Evolutionary conservation across 2,888 invertebrate species (phyloP).

Genomic region (Meghimatium bilineatum): DNA sequence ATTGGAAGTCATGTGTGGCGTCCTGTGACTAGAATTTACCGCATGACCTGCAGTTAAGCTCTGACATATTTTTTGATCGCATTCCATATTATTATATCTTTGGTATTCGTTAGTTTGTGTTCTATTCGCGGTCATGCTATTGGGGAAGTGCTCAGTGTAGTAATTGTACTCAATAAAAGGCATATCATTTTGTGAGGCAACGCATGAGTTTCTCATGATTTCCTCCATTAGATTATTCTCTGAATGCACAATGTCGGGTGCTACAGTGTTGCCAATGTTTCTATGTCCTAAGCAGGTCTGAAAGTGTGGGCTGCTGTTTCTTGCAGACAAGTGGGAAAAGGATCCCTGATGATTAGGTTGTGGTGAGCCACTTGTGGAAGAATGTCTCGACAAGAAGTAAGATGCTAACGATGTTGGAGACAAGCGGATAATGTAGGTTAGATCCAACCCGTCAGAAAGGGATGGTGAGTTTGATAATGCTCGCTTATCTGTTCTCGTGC

Average conservation of each 20-base stretch:
- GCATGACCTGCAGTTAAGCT: not conserved
- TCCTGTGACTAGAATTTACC: constrained; percentile 1
- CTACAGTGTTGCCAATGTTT: constrained; percentile 50
- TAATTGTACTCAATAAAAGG: constrained; percentile 66
- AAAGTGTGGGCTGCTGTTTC: constrained; percentile 71
- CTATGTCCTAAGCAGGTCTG: constrained; percentile 65
- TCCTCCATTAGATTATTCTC: constrained; percentile 62
- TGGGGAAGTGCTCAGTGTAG: constrained; percentile 40
- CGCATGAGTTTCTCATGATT: constrained; percentile 70
- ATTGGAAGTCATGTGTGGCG: not conserved
- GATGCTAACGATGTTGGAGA: constrained; percentile 77
- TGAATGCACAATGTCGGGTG: constrained; percentile 52
- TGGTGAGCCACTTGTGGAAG: constrained; percentile 69
- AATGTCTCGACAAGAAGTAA: constrained; percentile 67
- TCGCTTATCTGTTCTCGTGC: constrained; percentile 63
- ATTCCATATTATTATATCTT: not conserved
- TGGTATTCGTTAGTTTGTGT: not conserved
- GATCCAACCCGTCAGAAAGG: constrained; percentile 74
- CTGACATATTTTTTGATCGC: not conserved
- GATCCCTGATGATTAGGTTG: constrained; percentile 67
- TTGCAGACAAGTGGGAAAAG: constrained; percentile 74
- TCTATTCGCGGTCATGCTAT: not conserved
- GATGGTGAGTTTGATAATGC: constrained; percentile 74
- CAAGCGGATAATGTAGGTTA: constrained; percentile 76
- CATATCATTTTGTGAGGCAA: constrained; percentile 69